Base-by-base conservation (phyloP, 2,797 vertebrate species). In the Merluccius polli region DNA sequence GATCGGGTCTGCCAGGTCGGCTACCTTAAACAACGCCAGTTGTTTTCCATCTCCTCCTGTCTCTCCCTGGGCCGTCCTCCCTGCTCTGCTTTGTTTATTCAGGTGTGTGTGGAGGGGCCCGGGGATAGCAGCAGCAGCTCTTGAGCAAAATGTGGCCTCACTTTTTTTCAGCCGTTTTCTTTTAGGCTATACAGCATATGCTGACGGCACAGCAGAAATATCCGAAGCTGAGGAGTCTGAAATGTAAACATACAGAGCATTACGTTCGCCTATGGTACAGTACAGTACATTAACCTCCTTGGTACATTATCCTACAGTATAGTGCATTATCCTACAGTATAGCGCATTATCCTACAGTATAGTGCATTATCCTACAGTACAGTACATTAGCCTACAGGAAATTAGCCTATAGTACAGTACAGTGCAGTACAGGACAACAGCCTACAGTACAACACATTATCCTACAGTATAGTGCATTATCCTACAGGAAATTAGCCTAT, bases 11-110 rank as follows among this genome's bases (percentile, higher is more conserved):
- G 82, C 82, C 83, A 79, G 87, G 80, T 79, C 24, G 59, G 59
- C 59, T 65, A 81, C 79, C 71, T 81, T 82, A 75, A 82, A 85
- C 83, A 83, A n/a, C n/a, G n/a, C 81, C 10, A 21, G 82, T 80
- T 83, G 83, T 87, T 81, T 84, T 78, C 71, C 73, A 73, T 79
- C 82, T 69, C 73, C 73, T 27, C 48, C 44, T 75, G 81, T 80
- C 81, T 83, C 72, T 76, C 79, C 76, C 32, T 69, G 52, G n/a
- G 52, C 82, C 77, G 75, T 84, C 78, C 72, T 80, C 44, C 74
- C 77, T 83, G 86, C 77, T 80, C 84, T 87, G 86, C 86, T 59
- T 86, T 93, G 91, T 92, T 93, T 92, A 85, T 91, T 92, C 91
- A 93, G 92, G 92, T 92, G 92, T 87, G 83, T 59, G 75, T 77